Conservation (phyloP, 1,140 invertebrate species). For the Liolophura sinensis region DNA sequence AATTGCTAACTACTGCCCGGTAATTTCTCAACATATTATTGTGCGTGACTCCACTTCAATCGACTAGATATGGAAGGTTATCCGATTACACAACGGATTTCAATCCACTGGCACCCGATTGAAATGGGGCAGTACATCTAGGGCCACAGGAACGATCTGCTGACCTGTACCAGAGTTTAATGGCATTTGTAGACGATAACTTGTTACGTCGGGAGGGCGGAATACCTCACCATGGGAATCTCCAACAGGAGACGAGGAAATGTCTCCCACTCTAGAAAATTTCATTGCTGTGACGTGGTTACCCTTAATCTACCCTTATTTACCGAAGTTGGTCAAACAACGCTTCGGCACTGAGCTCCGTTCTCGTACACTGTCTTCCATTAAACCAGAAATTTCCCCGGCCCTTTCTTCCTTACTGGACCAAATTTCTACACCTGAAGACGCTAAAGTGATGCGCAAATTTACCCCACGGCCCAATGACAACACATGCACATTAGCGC, state of each 20-base stretch:
- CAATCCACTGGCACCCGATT: slow-evolving; percentile 28
- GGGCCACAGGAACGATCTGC: slow-evolving; percentile 19
- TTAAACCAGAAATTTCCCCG: slow-evolving; percentile 34
- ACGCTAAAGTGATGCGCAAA: slow-evolving; percentile 2
- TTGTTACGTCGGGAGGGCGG: slow-evolving; percentile 7
- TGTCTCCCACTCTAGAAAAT: slow-evolving; percentile 19
- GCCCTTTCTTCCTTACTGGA: slow-evolving; percentile 20
- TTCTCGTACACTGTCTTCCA: slow-evolving; percentile 19
- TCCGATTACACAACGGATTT: slow-evolving; percentile 25
- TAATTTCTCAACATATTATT: slow-evolving; percentile 20
- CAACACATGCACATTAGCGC: too few relatives aligned
- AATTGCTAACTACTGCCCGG: slow-evolving; percentile 24
- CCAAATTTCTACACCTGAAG: slow-evolving; percentile 11
- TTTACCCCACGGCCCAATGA: too few relatives aligned
- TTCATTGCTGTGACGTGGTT: slow-evolving; percentile 25
- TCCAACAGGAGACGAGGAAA: slow-evolving; percentile 19
- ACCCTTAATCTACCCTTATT: slow-evolving; percentile 12
- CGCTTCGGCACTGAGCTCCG: slow-evolving; percentile 26
- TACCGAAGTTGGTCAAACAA: slow-evolving; percentile 22
- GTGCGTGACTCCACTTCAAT: slow-evolving; percentile 23
- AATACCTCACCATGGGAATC: slow-evolving; percentile 16
- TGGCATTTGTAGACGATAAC: slow-evolving; percentile 25
- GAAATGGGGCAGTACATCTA: slow-evolving; percentile 16
- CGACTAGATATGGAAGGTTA: slow-evolving; percentile 20
- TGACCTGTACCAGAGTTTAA: slow-evolving; percentile 26